These are phyloP conservation scores for Leptopilina boulardi DNA, from an alignment of 1,140 invertebrate species.

Conservation along the genomic window DNA sequence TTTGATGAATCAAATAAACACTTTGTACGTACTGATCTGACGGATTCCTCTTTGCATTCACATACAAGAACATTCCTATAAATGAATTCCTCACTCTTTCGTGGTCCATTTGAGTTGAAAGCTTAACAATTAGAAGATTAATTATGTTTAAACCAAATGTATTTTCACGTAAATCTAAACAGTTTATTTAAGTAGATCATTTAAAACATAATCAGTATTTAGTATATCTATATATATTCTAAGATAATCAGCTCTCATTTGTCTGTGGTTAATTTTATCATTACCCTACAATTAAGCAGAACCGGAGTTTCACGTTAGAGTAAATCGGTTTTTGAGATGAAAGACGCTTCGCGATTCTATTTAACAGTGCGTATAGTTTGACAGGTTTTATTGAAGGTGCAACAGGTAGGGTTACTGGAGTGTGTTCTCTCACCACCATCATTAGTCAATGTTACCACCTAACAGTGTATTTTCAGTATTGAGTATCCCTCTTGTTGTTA, in stretches of 20 bases:
- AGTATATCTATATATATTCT: no score
- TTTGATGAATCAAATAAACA: no score
- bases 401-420: constrained; percentile 76
- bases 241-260: background rate
- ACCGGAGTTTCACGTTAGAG: constrained; percentile 51
- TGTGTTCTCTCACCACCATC: constrained; percentile 76
- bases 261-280: background rate
- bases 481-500: constrained; percentile 48
- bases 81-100: no score
- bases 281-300: constrained; percentile 35
- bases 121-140: no score
- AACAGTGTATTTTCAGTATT: constrained; percentile 51
- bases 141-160: no score
- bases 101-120: no score
- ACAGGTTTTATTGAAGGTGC: constrained; percentile 75
- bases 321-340: constrained; percentile 70
- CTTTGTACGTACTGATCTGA: no score
- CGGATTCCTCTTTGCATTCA: no score
- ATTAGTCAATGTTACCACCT: constrained; percentile 76
- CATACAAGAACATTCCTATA: no score
- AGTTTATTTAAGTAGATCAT: no score
- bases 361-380: constrained; percentile 73
- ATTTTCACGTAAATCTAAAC: no score
- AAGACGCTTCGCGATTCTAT: constrained; percentile 74
- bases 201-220: no score